A percentile compares a stretch with the other conserved stretches of the same genome.
phyloP scores from a whole-genome alignment of 2,797 vertebrate species.

The Tokudaia muenninki region DNA sequence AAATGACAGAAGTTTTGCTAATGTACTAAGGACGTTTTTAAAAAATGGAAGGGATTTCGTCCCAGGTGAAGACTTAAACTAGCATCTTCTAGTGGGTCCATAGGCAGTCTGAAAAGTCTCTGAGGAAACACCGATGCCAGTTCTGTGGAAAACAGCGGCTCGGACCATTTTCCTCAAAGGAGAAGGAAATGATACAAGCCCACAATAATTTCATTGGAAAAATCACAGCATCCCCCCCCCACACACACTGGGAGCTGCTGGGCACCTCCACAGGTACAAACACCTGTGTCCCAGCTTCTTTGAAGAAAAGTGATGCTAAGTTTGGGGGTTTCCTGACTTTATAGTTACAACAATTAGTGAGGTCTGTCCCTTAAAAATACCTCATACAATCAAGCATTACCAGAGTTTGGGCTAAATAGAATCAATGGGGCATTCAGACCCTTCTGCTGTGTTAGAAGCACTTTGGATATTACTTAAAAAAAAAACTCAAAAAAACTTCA shows the following conservation, averaged over 20 bases:
- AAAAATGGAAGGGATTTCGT: neutral
- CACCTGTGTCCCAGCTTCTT: neutral
- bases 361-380: slow-evolving; percentile 30
- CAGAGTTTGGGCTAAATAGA: slow-evolving; percentile 22
- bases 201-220: neutral
- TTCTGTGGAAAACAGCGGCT: neutral
- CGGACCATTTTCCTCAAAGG: neutral
- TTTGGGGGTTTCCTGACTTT: neutral
- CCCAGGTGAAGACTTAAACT: neutral
- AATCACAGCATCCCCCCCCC: neutral
- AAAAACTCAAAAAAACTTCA: neutral
- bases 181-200: neutral
- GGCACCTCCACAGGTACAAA: neutral
- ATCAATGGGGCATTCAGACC: neutral
- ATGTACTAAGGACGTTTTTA: neutral
- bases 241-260: neutral
- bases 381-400: neutral
- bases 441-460: neutral
- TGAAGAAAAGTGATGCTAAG: neutral
- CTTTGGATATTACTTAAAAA: slow-evolving; percentile 2
- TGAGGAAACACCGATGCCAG: neutral
- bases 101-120: neutral
- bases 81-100: neutral
- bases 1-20: neutral
- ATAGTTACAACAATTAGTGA: slow-evolving; percentile 10